phyloP scores from a whole-genome alignment of 2,888 invertebrate species.

The Pyrrhia umbra region DNA sequence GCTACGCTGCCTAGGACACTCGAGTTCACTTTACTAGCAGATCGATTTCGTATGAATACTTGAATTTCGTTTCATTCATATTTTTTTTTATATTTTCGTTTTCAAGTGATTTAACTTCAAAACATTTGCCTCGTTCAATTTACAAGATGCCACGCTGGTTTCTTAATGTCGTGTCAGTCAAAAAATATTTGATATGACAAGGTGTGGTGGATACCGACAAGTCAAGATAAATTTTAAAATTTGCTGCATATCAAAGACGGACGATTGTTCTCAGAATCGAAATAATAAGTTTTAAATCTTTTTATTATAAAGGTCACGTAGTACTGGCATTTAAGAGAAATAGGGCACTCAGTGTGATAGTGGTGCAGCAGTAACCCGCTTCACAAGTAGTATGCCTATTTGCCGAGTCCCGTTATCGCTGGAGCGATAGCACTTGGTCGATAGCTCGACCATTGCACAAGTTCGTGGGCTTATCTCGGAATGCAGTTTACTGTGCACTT shows the following conservation, averaged over 20 bases:
- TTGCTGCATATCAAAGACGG: slow-evolving; percentile 68
- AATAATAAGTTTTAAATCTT: slow-evolving; percentile 52
- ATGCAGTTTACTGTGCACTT: slow-evolving; percentile 80
- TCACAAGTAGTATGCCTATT: slow-evolving; percentile 72
- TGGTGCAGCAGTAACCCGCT: slow-evolving; percentile 76
- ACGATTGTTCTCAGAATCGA: slow-evolving; percentile 60
- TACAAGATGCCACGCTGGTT: slow-evolving; percentile 10
- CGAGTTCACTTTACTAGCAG: slow-evolving; percentile 53
- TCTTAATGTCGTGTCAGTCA: slow-evolving; percentile 23
- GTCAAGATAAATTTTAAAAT: slow-evolving; percentile 58
- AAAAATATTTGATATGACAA: slow-evolving; percentile 25
- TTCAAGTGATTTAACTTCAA: slow-evolving; percentile 3
- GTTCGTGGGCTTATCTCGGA: slow-evolving; percentile 78
- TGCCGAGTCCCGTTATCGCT: slow-evolving; percentile 82
- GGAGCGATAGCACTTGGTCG: slow-evolving; percentile 78
- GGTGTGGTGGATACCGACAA: slow-evolving; percentile 32
- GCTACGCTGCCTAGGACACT: slow-evolving; percentile 62
- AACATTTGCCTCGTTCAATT: slow-evolving; percentile 14
- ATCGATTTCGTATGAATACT: slow-evolving; percentile 51
- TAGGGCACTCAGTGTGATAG: slow-evolving; percentile 73
- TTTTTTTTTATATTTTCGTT: slow-evolving; percentile 5
- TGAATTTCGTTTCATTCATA: slow-evolving; percentile 29
- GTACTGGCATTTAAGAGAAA: slow-evolving; percentile 69
- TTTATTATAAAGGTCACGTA: slow-evolving; percentile 50
- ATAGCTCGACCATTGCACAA: slow-evolving; percentile 80